Conservation (phyloP, 2,888 invertebrate genomes). For the Zhuqinia jingwanae region DNA sequence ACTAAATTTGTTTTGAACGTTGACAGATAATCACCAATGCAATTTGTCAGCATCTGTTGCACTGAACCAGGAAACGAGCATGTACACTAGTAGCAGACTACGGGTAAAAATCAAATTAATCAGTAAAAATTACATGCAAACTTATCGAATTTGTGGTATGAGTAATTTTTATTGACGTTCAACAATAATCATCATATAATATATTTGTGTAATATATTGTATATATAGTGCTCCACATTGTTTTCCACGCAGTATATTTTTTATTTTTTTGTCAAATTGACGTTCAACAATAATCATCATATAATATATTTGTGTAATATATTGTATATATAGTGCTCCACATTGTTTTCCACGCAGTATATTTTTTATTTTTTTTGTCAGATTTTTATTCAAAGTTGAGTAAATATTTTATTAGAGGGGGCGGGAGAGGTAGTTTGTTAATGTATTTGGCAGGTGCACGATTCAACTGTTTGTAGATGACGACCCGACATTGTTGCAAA, state of each 20-base stretch:
- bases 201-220: neutral
- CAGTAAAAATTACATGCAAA: neutral
- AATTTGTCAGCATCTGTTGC: constrained; percentile 31
- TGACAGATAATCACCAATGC: neutral
- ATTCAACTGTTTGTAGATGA: constrained; percentile 86
- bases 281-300: constrained; percentile 61
- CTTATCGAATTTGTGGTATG: constrained; percentile 38
- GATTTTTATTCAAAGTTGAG: constrained; percentile 84
- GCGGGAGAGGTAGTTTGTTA: constrained; percentile 86
- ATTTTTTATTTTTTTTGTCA: constrained; percentile 17
- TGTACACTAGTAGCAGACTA: too few relatives aligned
- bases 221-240: constrained; percentile 61
- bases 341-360: too few relatives aligned
- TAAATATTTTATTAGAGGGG: constrained; percentile 86
- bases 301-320: constrained; percentile 18
- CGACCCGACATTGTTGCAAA: constrained; percentile 87
- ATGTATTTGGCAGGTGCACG: constrained; percentile 86
- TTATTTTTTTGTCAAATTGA: constrained; percentile 40
- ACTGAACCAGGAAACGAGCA: neutral
- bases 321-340: constrained; percentile 51
- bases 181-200: constrained; percentile 56
- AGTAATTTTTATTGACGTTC: constrained; percentile 67
- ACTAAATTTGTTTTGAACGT: neutral
- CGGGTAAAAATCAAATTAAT: neutral
- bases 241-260: too few relatives aligned